Conservation (phyloP, 1,140 invertebrate genomes). For the Drosophila lini region DNA sequence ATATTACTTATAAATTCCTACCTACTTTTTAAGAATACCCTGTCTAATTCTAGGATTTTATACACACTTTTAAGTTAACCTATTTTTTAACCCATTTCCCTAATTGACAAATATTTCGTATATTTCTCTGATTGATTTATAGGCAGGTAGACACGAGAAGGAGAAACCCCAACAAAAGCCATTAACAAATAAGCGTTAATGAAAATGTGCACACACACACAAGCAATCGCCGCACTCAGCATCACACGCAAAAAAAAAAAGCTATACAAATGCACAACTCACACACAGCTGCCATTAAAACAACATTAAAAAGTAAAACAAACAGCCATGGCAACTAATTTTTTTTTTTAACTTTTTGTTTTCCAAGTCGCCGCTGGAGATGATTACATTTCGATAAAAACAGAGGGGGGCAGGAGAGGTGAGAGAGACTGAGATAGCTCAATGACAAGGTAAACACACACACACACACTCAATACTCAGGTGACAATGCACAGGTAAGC, state of each 20-base stretch:
- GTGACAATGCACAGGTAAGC: slow-evolving; percentile 41
- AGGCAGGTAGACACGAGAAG: slow-evolving; percentile 1
- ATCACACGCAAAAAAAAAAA: slow-evolving; percentile 16
- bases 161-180: slow-evolving; percentile 18
- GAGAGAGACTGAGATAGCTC: slow-evolving; percentile 25
- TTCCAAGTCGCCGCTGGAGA: slow-evolving; percentile 39
- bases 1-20: too few species aligned
- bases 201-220: slow-evolving; percentile 48
- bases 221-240: slow-evolving; percentile 12
- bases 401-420: neutral
- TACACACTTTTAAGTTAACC: neutral
- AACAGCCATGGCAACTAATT: slow-evolving; percentile 67
- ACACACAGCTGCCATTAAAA: slow-evolving; percentile 69
- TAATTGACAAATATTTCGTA: slow-evolving; percentile 18
- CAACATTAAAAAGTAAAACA: slow-evolving; percentile 70
- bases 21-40: too few species aligned
- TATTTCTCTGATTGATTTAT: slow-evolving; percentile 32
- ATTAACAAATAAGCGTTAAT: slow-evolving; percentile 52
- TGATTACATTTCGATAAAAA: slow-evolving; percentile 59
- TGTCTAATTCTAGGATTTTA: neutral
- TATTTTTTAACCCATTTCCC: neutral
- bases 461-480: neutral
- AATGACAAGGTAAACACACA: slow-evolving; percentile 44
- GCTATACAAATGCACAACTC: slow-evolving; percentile 15
- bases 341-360: slow-evolving; percentile 30